A percentile compares a stretch with the other conserved stretches of the same genome.
These are phyloP conservation scores for Aplochiton taeniatus DNA, from an alignment of 2,797 vertebrate genomes.

Conservation along the genomic window DNA sequence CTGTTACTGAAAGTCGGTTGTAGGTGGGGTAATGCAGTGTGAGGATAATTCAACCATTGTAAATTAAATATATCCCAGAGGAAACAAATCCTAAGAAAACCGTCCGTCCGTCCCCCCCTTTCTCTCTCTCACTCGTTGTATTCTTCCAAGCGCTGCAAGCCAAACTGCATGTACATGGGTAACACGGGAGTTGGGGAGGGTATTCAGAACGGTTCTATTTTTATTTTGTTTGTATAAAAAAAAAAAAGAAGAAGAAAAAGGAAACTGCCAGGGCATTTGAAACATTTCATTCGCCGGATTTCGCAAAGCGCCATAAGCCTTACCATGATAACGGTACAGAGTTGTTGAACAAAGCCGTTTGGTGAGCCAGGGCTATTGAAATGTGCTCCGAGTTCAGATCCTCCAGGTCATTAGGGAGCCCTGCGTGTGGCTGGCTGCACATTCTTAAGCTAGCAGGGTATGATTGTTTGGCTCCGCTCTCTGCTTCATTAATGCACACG, in stretches of 20 bases:
- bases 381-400: constrained; percentile 58
- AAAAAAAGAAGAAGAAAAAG: no score
- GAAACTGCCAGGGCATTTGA: constrained; percentile 51
- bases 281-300: constrained; percentile 61
- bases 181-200: not conserved
- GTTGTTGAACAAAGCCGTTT: constrained; percentile 65
- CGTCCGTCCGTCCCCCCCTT: constrained; percentile 18
- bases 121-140: constrained; percentile 40
- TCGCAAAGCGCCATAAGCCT: constrained; percentile 56
- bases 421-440: constrained; percentile 52
- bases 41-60: constrained; percentile 63
- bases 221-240: constrained; percentile 64
- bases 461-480: constrained; percentile 69
- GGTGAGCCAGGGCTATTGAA: constrained; percentile 57
- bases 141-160: constrained; percentile 24
- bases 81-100: constrained; percentile 55
- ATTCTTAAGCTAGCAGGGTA: constrained; percentile 60
- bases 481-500: constrained; percentile 77
- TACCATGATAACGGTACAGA: constrained; percentile 54
- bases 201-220: constrained; percentile 44
- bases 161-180: constrained; percentile 41
- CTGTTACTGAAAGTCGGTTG: constrained; percentile 63
- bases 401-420: constrained; percentile 69
- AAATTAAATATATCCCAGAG: constrained; percentile 65
- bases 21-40: constrained; percentile 46